These are phyloP conservation scores for Dyspetes luteomarginatus DNA, from an alignment of 2,888 invertebrate genomes.

Conservation along the genomic window DNA sequence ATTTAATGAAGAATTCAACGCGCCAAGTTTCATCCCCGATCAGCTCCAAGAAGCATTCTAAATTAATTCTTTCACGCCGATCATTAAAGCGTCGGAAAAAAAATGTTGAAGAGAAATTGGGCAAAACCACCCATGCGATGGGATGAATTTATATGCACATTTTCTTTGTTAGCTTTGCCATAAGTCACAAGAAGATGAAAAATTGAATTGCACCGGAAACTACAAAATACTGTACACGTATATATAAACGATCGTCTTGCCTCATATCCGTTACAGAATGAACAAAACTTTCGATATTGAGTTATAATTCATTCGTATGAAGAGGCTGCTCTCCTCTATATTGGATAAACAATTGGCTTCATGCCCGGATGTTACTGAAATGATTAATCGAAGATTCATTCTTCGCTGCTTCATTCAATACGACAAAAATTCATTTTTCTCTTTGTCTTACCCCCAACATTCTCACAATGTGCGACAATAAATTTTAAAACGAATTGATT, in stretches of 20 bases:
- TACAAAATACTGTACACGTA: background rate
- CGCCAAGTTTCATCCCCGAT: background rate
- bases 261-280: slow-evolving; percentile 4
- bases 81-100: slow-evolving; percentile 7
- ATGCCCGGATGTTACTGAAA: slow-evolving; percentile 20
- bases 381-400: slow-evolving; percentile 20
- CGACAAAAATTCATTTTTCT: background rate
- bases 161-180: slow-evolving; percentile 3
- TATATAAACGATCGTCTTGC: slow-evolving; percentile 8
- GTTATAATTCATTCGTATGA: slow-evolving; percentile 50
- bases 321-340: background rate
- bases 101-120: slow-evolving; percentile 13
- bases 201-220: slow-evolving; percentile 34
- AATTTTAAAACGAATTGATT: slow-evolving; percentile 7
- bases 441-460: background rate
- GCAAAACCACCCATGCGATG: background rate
- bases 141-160: background rate
- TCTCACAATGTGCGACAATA: slow-evolving; percentile 16
- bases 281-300: slow-evolving; percentile 52
- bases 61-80: slow-evolving; percentile 43
- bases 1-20: background rate
- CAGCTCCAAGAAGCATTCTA: background rate
- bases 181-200: slow-evolving; percentile 3
- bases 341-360: background rate
- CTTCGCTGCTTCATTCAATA: slow-evolving; percentile 10